Percentiles rank a stretch among this genome's conserved stretches.
These are phyloP conservation scores for Ficedula albicollis DNA, from an alignment of 2,797 vertebrate genomes.

Conservation along the genomic window DNA sequence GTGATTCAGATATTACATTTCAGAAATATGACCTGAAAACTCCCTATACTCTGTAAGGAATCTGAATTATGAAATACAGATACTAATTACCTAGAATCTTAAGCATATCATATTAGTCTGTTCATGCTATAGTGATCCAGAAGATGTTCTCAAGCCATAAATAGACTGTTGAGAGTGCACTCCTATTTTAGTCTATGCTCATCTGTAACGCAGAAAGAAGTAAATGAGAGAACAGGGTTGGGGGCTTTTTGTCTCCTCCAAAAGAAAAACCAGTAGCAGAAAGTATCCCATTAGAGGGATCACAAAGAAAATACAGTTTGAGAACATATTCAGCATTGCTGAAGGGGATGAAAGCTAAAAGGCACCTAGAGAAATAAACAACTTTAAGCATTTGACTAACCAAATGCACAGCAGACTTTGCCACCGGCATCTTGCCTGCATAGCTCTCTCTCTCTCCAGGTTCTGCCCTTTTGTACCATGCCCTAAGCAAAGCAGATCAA, in stretches of 20 bases:
- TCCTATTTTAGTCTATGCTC: not conserved
- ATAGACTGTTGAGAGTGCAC: not conserved
- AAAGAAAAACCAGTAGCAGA: slow-evolving; percentile 1
- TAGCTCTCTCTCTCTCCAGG: not conserved
- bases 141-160: not conserved
- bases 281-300: slow-evolving; percentile 12
- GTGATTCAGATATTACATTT: not conserved
- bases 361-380: not conserved
- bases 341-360: slow-evolving; percentile 15
- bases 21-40: not conserved
- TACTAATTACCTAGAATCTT: not conserved
- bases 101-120: not conserved
- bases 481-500: not conserved
- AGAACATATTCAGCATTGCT: not conserved
- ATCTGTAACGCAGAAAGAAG: not conserved
- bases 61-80: not conserved
- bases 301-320: not conserved
- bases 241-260: not conserved
- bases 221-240: not conserved
- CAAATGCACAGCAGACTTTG: slow-evolving; percentile 3
- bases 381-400: slow-evolving; percentile 6
- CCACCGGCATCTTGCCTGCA: accelerated
- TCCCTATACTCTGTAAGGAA: not conserved
- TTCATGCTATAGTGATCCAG: not conserved
- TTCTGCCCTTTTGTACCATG: not conserved